phyloP scores from a whole-genome alignment of 2,797 vertebrate species.

The Pseudomugil gertrudae region DNA sequence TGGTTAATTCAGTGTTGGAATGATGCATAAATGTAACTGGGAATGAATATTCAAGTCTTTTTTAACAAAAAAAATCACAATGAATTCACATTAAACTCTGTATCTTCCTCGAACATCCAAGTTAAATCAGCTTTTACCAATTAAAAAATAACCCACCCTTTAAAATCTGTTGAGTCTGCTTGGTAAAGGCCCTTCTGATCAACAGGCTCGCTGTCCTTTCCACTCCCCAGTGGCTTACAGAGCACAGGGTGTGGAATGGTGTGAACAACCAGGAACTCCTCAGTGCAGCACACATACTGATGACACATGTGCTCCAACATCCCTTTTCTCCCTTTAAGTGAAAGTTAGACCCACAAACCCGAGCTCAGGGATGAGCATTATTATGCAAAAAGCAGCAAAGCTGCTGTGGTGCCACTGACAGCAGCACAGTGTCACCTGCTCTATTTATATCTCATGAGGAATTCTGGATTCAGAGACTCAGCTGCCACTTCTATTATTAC shows the following conservation, averaged over 20 bases:
- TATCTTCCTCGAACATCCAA: background rate
- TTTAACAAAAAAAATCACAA: background rate
- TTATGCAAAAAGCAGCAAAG: slow-evolving; percentile 62
- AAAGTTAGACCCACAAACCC: slow-evolving; percentile 24
- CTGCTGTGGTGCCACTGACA: slow-evolving; percentile 55
- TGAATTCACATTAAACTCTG: background rate
- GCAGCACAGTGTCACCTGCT: slow-evolving; percentile 65
- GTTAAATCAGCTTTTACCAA: slow-evolving; percentile 7
- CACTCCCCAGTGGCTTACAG: slow-evolving; percentile 57
- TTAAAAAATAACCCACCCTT: background rate
- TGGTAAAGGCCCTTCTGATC: slow-evolving; percentile 49
- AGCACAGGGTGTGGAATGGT: slow-evolving; percentile 72
- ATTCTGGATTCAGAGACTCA: slow-evolving; percentile 81
- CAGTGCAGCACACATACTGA: slow-evolving; percentile 34
- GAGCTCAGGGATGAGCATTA: slow-evolving; percentile 29
- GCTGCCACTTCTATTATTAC: slow-evolving; percentile 83
- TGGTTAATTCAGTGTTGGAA: background rate
- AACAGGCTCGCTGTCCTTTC: slow-evolving; percentile 50
- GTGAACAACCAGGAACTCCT: slow-evolving; percentile 72
- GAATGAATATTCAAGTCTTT: background rate
- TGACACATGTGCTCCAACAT: slow-evolving; percentile 25
- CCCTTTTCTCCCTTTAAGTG: slow-evolving; percentile 25
- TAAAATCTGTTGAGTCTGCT: slow-evolving; percentile 16
- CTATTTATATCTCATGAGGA: slow-evolving; percentile 79
- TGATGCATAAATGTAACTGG: background rate